Evolutionary conservation across 2,888 invertebrate species (phyloP).

Genomic region (Caradrina kadenii): DNA sequence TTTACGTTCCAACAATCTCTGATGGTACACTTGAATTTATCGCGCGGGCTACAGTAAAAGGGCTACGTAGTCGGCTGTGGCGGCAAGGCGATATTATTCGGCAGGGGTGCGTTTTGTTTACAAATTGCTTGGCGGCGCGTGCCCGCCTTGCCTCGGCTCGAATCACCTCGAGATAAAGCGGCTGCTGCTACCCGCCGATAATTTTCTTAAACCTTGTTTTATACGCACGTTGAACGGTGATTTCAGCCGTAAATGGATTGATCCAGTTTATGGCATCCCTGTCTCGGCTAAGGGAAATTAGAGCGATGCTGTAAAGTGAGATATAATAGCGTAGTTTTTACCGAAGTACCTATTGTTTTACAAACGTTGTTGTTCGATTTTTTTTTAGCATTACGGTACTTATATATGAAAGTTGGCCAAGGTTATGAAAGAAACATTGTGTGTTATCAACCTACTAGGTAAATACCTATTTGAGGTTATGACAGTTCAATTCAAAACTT

Average conservation of each 20-base stretch:
- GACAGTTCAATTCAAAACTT: conserved; percentile 9
- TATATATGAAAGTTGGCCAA: not conserved
- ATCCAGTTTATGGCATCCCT: conserved; percentile 75
- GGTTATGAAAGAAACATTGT: not conserved
- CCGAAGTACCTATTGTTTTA: conserved; percentile 19
- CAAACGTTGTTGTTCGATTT: not conserved
- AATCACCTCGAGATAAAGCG: conserved; percentile 80
- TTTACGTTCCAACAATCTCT: conserved; percentile 76
- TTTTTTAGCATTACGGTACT: not conserved
- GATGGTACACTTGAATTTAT: conserved; percentile 83
- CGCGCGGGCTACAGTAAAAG: conserved; percentile 77
- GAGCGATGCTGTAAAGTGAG: conserved; percentile 48
- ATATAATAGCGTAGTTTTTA: conserved; percentile 23
- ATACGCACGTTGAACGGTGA: conserved; percentile 77
- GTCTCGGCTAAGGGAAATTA: conserved; percentile 56
- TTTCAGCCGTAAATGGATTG: conserved; percentile 79
- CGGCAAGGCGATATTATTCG: conserved; percentile 81
- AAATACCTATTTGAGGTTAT: conserved; percentile 6
- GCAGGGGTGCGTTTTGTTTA: conserved; percentile 87
- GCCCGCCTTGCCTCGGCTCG: conserved; percentile 72
- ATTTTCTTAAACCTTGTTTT: conserved; percentile 84
- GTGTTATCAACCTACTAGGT: not conserved
- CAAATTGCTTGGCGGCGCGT: conserved; percentile 86
- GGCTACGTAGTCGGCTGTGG: conserved; percentile 74
- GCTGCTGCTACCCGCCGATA: conserved; percentile 78